phyloP scores from a whole-genome alignment of 2,888 invertebrate species.

The Drosophila rellima region DNA sequence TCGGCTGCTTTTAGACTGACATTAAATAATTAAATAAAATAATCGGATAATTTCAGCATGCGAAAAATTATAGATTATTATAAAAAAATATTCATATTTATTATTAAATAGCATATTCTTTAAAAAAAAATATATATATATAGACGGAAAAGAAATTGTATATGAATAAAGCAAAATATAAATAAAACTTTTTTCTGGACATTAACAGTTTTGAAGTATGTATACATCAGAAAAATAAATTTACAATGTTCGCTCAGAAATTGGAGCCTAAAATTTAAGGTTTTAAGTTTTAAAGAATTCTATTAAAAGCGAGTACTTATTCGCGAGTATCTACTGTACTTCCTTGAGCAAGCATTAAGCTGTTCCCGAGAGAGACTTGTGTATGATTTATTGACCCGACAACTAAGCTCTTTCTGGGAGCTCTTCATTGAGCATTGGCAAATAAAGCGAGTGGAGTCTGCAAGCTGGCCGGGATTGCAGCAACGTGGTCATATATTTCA shows the following conservation, averaged over 20 bases:
- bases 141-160: too few relatives aligned
- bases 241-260: background rate
- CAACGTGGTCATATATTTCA: constrained; percentile 59
- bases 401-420: constrained; percentile 8
- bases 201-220: too few relatives aligned
- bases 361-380: background rate
- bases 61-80: too few relatives aligned
- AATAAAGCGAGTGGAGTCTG: background rate
- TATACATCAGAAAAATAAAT: too few relatives aligned
- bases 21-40: too few relatives aligned
- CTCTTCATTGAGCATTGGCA: constrained; percentile 21
- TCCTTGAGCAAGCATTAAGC: background rate
- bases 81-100: too few relatives aligned
- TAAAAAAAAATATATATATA: too few relatives aligned
- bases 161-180: too few relatives aligned
- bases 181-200: too few relatives aligned
- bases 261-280: fast-evolving
- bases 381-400: constrained; percentile 12
- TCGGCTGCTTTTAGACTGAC: too few relatives aligned
- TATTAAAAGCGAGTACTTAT: background rate
- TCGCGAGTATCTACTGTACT: background rate
- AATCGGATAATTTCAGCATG: too few relatives aligned
- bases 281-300: background rate
- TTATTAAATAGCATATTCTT: too few relatives aligned
- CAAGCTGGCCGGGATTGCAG: constrained; percentile 4